These are phyloP conservation scores for Drosophila trichaetosa DNA, from an alignment of 2,888 invertebrate genomes.

Conservation along the genomic window DNA sequence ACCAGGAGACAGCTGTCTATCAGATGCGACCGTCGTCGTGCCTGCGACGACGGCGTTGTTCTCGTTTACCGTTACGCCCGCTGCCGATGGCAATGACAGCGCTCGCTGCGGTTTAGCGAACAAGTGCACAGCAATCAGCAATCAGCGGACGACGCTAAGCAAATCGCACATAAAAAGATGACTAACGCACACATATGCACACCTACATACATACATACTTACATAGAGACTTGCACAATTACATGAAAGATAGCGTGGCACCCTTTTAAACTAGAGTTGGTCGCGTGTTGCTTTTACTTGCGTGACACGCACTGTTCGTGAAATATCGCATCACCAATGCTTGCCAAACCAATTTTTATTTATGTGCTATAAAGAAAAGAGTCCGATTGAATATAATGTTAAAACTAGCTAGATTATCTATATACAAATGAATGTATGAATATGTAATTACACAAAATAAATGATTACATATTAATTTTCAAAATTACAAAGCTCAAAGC, in stretches of 20 bases:
- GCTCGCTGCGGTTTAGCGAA: constrained; percentile 82
- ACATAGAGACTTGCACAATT: constrained; percentile 10
- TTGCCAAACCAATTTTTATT: background rate
- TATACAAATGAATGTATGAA: background rate
- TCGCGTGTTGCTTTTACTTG: background rate
- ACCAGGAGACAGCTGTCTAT: constrained; percentile 85
- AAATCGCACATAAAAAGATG: constrained; percentile 34
- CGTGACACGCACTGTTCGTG: background rate
- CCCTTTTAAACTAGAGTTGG: constrained; percentile 22
- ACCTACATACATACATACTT: constrained; percentile 3
- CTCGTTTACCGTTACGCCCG: constrained; percentile 76
- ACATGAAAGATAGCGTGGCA: constrained; percentile 31
- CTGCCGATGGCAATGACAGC: constrained; percentile 71
- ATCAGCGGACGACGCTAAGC: constrained; percentile 11
- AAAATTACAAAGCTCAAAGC: background rate
- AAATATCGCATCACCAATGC: background rate
- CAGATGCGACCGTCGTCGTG: constrained; percentile 72
- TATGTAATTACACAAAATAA: background rate
- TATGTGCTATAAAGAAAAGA: background rate
- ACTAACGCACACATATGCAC: constrained; percentile 17
- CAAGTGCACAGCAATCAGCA: constrained; percentile 81
- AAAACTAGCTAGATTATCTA: background rate
- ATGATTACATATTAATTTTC: background rate
- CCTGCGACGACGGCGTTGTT: constrained; percentile 45
- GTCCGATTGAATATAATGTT: background rate